phyloP scores from a whole-genome alignment of 2,113 vertebrate species.

The Tinamus guttatus region DNA sequence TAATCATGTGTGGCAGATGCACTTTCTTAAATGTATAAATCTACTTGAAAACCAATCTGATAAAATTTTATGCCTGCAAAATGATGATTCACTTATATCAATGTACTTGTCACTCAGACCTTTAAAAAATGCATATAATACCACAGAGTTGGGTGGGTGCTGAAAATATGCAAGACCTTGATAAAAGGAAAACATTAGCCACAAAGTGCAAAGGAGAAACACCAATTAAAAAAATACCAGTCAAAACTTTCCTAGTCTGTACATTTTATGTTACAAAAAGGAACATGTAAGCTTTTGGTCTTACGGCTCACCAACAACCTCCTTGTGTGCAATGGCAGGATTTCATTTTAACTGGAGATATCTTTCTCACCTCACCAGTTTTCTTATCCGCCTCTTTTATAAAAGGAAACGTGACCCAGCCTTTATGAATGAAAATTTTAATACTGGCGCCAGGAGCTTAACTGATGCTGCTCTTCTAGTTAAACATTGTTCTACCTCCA shows the following conservation, averaged over 20 bases:
- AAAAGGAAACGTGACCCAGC: not conserved
- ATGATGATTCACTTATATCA: slow-evolving; percentile 84
- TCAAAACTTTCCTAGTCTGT: not conserved
- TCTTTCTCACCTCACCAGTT: not conserved
- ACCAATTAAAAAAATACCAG: slow-evolving; percentile 21
- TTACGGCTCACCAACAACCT: not conserved
- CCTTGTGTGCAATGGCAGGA: not conserved
- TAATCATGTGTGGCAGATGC: slow-evolving; percentile 80
- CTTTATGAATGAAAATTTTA: not conserved
- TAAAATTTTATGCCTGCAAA: slow-evolving; percentile 80
- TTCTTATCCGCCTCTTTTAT: not conserved
- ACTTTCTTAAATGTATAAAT: slow-evolving; percentile 77
- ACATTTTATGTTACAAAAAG: not conserved
- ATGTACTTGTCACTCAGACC: slow-evolving; percentile 81
- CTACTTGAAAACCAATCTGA: slow-evolving; percentile 83
- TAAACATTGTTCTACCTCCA: not conserved
- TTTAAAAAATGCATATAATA: slow-evolving; percentile 70
- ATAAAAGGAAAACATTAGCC: slow-evolving; percentile 80
- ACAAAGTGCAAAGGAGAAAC: slow-evolving; percentile 71
- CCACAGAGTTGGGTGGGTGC: slow-evolving; percentile 74
- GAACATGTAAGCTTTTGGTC: not conserved
- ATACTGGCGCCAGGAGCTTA: not conserved
- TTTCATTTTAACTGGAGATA: slow-evolving; percentile 19
- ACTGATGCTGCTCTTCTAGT: not conserved
- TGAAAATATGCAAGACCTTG: slow-evolving; percentile 79